Evolutionary conservation across 1,140 invertebrate species (phyloP), one percentile per base, ranked within the genome.

Genomic region (Anadara kagoshimensis): DNA sequence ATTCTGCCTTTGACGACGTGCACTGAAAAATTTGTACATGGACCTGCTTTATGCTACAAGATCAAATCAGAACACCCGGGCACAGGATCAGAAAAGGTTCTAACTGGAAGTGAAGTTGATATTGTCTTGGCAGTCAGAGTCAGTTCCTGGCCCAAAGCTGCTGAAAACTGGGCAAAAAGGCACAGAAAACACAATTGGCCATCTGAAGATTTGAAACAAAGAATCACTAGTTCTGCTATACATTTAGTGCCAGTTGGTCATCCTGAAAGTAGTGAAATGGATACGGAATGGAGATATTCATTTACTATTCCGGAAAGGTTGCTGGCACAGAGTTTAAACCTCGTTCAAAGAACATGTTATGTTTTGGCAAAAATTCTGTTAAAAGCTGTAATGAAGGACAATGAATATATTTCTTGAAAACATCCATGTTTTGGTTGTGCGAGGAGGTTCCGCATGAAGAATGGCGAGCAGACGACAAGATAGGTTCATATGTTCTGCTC

Each of bases 271-370:
- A 10, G 22, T 8, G 22, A 51, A 20, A 16, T 16, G 22, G 49
- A 51, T 20, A 51, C 18, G 7, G 49, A 51, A 51, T 51, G 49
- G 49, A 51, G 49, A 51, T 51, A 16, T 16, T 51, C 49, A 51
- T 51, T 51, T 51, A 51, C 49, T 16, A 51, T 51, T 20, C 49
- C 49, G 22, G 49, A 51, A 3, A 18, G 49, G 18, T 20, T 51
- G 18, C 49, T 51, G 18, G 49, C 49, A 22, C 49, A 51, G 10
- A 51, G 49, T 51, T 22, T 51, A 20, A 51, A 10, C 22, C 18
- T 51, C 18, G 18, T 51, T 51, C 49, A 51, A 51, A 51, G n/a
- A 51, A 22, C 49, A 51, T 51, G 49, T 51, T 51, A 51, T 51
- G 10, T 51, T 20, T n/a, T 51, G n/a, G 49, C 49, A 51, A 51